Evolutionary conservation across 2,888 invertebrate genomes (phyloP), one percentile per base, ranked within the genome.

Genomic region (Drosophila demipolita): DNA sequence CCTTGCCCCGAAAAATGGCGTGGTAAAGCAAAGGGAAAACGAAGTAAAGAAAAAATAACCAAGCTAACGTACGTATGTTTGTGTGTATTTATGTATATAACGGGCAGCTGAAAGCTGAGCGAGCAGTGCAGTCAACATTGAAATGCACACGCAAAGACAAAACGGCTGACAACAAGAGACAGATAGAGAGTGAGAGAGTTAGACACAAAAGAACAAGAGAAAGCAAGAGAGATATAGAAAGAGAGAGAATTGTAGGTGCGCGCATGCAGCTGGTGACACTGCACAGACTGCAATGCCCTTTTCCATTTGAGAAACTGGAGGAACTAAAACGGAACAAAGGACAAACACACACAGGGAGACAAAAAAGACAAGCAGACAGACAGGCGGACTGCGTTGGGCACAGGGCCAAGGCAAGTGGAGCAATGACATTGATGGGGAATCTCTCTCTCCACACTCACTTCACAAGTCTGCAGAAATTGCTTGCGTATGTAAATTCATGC

Each of bases 1-100:
- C 93, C 93, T 93, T 93, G 93, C 90, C 90, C 93, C 93, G 92
- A 93, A 93, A 93, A 93, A 91, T 89, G 90, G 86, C 87, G 77
- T 82, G 77, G 75, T 75, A 82, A 80, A 78, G 71, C 80, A 58
- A 79, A 63, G 59, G 49, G 64, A 58, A 57, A 67, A 12, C 38
- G 50, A 69, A 20, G 52, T 49, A 45, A 63, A 61, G 40, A 52
- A 74, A 64, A 65, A 48, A 38, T n/a, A 55, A 52, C 55, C 42
- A 49, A 65, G 52, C 42, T 68, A 40, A 71, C 60, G 32, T 29
- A 29, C 17, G 54, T 23, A 9, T 38, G n/a, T 29, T 1, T 54
- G 26, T 36, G 3, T 26, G n/a, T 26, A 5, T 32, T 32, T 42
- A 52, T 23, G 72, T 48, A 52, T 55, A 71, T 67, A 61, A 73